Percentiles rank a stretch among this genome's conserved stretches.
Conservation (phyloP, 2,888 invertebrate genomes). For the Cephus spinipes region DNA sequence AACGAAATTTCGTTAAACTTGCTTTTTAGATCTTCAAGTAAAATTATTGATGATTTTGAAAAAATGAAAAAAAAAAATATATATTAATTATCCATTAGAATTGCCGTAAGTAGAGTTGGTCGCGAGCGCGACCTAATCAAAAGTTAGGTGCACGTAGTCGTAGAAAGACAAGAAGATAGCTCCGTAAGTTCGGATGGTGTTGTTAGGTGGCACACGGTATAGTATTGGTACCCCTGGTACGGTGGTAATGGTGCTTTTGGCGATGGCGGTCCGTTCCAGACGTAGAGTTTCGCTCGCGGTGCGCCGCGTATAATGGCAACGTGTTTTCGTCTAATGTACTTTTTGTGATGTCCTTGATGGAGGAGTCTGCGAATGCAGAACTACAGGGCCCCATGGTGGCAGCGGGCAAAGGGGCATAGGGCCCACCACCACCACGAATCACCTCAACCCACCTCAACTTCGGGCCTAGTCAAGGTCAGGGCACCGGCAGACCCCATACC, state of each 20-base stretch:
- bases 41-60: not conserved
- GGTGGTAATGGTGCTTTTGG: constrained; percentile 25
- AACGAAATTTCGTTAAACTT: no score
- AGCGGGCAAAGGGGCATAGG: constrained; percentile 37
- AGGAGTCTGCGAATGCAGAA: constrained; percentile 67
- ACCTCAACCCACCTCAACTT: constrained; percentile 64
- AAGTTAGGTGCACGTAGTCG: constrained; percentile 33
- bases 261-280: constrained; percentile 39
- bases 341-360: constrained; percentile 67
- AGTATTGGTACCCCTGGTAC: constrained; percentile 22
- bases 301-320: constrained; percentile 62
- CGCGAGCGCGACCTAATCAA: constrained; percentile 41
- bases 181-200: not conserved
- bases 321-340: constrained; percentile 67
- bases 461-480: constrained; percentile 65
- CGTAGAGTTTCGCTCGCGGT: constrained; percentile 47
- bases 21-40: not conserved
- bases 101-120: constrained; percentile 18
- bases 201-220: constrained; percentile 7
- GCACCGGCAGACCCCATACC: constrained; percentile 44
- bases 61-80: not conserved
- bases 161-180: constrained; percentile 39
- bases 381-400: constrained; percentile 51
- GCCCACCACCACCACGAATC: constrained; percentile 46
- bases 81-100: not conserved